Base-by-base conservation (phyloP, 2,113 vertebrate genomes). In the Corythaeola cristata region DNA sequence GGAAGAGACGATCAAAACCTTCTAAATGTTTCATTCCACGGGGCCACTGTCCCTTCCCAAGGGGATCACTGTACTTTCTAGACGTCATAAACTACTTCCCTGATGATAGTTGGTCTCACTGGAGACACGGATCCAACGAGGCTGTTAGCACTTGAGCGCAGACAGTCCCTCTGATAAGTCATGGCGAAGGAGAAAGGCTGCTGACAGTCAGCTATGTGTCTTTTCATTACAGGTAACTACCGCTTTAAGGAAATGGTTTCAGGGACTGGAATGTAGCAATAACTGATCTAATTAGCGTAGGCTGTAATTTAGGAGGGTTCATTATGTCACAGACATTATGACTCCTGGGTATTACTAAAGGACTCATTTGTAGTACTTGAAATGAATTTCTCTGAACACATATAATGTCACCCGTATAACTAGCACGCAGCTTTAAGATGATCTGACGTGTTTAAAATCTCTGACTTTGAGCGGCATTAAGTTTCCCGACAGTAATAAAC, bases 281-380 rank as follows among this genome's bases (percentile, higher is more conserved):
- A 97, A 97, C 97, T 95, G 97, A 98, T 96, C 97, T 98, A 98
- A 98, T 98, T 98, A 98, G 97, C 33, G 96, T 77, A 96, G 97
- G 97, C 93, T 98, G 97, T 98, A 98, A 98, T 98, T 98, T 98
- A 97, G 98, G 96, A 98, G 97, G 97, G 97, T 97, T 98, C 97
- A 97, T 98, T 98, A 96, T 98, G 98, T 97, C 98, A 98, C 97
- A 97, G 95, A 94, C 97, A 60, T 97, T 97, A 96, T 97, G 98
- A 98, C 98, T 98, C 97, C 97, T 94, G 97, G 94, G 96, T 98
- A 97, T 98, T 98, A 97, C 98, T 94, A 94, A 97, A 98, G 97
- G 97, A 97, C 97, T 98, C 96, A 97, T 98, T 98, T 97, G 97
- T 98, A 98, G 96, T 66, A 97, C 97, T 95, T 88, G 95, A 95